Conservation (phyloP, 2,113 vertebrate genomes). For the Silurus meridionalis region DNA sequence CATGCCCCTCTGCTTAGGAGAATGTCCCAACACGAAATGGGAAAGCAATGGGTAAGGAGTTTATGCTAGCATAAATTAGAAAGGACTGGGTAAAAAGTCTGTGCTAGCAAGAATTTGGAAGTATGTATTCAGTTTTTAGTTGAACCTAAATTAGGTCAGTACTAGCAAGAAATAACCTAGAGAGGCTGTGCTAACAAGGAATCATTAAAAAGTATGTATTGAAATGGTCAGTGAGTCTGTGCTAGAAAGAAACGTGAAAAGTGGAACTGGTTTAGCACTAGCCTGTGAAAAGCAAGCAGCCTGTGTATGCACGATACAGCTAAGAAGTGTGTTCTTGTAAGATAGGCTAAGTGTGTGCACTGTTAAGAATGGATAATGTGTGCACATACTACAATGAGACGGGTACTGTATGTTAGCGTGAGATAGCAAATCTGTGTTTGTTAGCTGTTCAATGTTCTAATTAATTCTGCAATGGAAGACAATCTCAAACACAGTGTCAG, state of each 20-base stretch:
- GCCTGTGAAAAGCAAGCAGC: not conserved
- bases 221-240: not conserved
- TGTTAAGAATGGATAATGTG: not conserved
- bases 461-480: not conserved
- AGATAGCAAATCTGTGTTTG: constrained; percentile 12
- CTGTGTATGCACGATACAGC: not conserved
- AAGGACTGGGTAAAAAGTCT: not conserved
- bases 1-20: too few species aligned
- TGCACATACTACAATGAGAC: not conserved
- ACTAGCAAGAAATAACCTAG: not conserved
- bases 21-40: not conserved
- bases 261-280: not conserved
- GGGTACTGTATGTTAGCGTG: not conserved
- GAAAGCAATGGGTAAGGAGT: not conserved
- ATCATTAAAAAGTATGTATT: not conserved
- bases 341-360: constrained; percentile 3
- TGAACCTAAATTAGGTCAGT: not conserved
- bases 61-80: not conserved
- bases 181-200: not conserved
- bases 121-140: too few species aligned
- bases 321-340: not conserved
- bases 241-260: not conserved
- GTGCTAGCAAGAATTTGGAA: not conserved
- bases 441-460: not conserved
- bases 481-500: not conserved